phyloP scores from a whole-genome alignment of 2,888 invertebrate species.

The Electrophaes corylata region DNA sequence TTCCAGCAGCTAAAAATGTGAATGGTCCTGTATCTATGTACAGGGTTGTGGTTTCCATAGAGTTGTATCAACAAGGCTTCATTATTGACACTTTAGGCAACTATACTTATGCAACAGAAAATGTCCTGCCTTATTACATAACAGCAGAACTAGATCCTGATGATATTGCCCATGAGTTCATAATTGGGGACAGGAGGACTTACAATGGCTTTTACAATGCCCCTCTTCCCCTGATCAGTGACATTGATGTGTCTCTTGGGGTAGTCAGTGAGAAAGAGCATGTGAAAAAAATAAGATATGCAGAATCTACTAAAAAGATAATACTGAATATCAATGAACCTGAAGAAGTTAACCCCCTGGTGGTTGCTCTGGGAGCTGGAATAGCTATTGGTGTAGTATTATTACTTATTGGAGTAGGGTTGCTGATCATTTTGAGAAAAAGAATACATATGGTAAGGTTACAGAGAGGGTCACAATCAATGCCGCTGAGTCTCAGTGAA shows the following conservation, averaged over 20 bases:
- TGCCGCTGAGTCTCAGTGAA: slow-evolving; percentile 90
- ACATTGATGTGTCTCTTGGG: slow-evolving; percentile 88
- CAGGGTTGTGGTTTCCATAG: slow-evolving; percentile 89
- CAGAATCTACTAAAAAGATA: slow-evolving; percentile 82
- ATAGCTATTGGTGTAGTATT: slow-evolving; percentile 90
- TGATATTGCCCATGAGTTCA: slow-evolving; percentile 87
- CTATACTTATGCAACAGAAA: slow-evolving; percentile 86
- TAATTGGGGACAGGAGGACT: slow-evolving; percentile 89
- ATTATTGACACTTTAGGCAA: slow-evolving; percentile 85
- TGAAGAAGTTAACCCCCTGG: slow-evolving; percentile 74
- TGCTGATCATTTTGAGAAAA: slow-evolving; percentile 85
- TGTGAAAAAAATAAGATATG: slow-evolving; percentile 86
- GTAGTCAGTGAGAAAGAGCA: slow-evolving; percentile 88
- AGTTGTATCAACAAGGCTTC: slow-evolving; percentile 86
- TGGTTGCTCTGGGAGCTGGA: slow-evolving; percentile 81
- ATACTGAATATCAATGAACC: slow-evolving; percentile 80
- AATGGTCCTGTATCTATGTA: slow-evolving; percentile 92
- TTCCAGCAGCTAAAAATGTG: slow-evolving; percentile 88
- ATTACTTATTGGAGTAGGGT: slow-evolving; percentile 85
- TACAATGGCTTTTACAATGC: slow-evolving; percentile 92
- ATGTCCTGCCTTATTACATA: slow-evolving; percentile 91
- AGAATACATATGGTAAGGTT: slow-evolving; percentile 73
- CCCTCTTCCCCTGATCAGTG: slow-evolving; percentile 85
- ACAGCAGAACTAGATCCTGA: slow-evolving; percentile 90
- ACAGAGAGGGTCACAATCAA: slow-evolving; percentile 76